Evolutionary conservation across 2,113 vertebrate genomes (phyloP), one percentile per base, ranked within the genome.

Genomic region (Vanacampus margaritifer): DNA sequence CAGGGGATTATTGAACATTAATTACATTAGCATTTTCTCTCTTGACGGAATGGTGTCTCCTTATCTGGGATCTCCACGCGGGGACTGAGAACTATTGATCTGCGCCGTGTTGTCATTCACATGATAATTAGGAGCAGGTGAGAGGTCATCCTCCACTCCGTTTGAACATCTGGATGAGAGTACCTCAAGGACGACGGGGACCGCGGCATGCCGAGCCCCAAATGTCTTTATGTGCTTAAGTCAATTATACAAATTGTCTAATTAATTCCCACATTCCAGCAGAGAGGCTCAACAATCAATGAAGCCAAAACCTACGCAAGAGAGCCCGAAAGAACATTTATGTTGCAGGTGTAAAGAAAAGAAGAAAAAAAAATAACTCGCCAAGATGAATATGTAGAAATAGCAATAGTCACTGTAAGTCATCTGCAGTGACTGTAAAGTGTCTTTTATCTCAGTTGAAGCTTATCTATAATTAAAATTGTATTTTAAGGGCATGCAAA

Each of bases 41-140:
- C 75, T 26, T 80, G 81, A 89, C 87, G 90, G 89, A 86, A 89
- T 92, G 91, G 93, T 93, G 92, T 92, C 91, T 92, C 93, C 93
- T 94, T 93, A 94, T 95, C 93, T 91, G 89, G 90, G 90, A 94
- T 95, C 92, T 94, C 93, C 92, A 92, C 92, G 93, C 92, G 93
- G 92, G 87, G 90, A 94, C 93, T 93, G 93, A 94, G 92, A 93
- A 93, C 93, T 95, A 95, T 97, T 95, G 95, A 97, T 95, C 94
- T 87, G 90, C 83, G 93, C 90, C 91, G 91, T 93, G 95, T 95
- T 96, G 94, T 95, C 94, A 96, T 95, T 97, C 94, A 94, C 93
- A 96, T 95, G 94, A 93, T 94, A 95, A 96, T 96, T 93, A 96
- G 93, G 91, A 86, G 88, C 86, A 88, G 94, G 94, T 93, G 91